Conservation (phyloP, 2,113 vertebrate species). For the Oncorhynchus nerka region DNA sequence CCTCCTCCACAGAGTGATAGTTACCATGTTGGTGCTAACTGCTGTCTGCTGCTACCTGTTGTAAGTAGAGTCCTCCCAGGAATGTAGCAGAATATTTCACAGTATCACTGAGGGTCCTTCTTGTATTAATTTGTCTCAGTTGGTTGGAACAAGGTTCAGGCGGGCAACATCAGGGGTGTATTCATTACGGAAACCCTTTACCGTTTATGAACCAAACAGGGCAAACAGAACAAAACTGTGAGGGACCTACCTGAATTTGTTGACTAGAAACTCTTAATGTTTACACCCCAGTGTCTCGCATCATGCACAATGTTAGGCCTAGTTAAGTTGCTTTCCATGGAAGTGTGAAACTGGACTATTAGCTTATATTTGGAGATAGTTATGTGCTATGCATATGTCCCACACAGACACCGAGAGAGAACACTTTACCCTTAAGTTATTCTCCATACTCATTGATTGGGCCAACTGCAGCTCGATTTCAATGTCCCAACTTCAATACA, state of each 20-base stretch:
- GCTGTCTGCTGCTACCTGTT: slow-evolving; percentile 97
- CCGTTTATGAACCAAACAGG: too few species aligned
- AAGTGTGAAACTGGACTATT: neutral
- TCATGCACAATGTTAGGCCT: too few species aligned
- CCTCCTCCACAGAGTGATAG: slow-evolving; percentile 81
- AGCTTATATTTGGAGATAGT: neutral
- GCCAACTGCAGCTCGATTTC: neutral
- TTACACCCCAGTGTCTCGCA: too few species aligned
- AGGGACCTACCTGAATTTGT: too few species aligned
- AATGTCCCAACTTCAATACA: neutral
- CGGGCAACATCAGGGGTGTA: too few species aligned
- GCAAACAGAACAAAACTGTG: too few species aligned
- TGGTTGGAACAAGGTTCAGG: neutral
- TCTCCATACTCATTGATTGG: slow-evolving; percentile 13
- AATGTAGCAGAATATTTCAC: slow-evolving; percentile 1
- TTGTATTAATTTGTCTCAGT: neutral
- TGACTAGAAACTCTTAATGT: too few species aligned
- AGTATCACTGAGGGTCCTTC: neutral
- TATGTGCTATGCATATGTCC: neutral
- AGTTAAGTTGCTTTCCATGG: too few species aligned
- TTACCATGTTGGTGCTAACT: slow-evolving; percentile 95
- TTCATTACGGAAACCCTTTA: too few species aligned
- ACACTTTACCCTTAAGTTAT: neutral
- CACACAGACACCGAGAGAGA: neutral
- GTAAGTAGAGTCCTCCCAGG: slow-evolving; percentile 80